Evolutionary conservation across 2,888 invertebrate species (phyloP), one percentile per base, ranked within the genome.

Genomic region (Lacanobia wlatinum): DNA sequence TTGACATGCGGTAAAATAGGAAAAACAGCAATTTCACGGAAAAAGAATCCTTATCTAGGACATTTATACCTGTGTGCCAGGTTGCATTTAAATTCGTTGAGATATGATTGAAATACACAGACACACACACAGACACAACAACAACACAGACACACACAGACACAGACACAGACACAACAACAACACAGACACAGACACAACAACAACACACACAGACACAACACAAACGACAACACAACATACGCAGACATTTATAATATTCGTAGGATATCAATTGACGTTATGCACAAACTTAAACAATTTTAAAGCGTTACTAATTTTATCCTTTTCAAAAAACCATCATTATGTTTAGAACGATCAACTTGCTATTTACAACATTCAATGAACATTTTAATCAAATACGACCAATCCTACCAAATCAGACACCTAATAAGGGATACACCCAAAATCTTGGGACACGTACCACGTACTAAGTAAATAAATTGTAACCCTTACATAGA

Each of bases 381-480:
- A 60, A 40, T 1, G 10, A 40, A 50, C 3, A 50, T 2, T 38
- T 55, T 8, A 55, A 52, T 14, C 7, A 23, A 60, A 3, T 28
- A n/a, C 12, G 6, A 43, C 12, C 58, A 78, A 69, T 58, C 58
- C 40, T 55, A 46, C 69, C 63, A 70, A 71, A 66, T 43, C 21
- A 16, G 23, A 64, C 64, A 70, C 4, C n/a, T 61, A 55, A 28
- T 52, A 64, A 65, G 63, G 55, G 23, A 60, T 21, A 50, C 21
- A 38, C 16, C 52, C 48, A 59, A 73, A 65, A 66, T 16, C 46
- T 55, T 21, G 16, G 8, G 43, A 76, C 75, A 76, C 79, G 76
- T 79, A 76, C 72, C 62, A 78, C 80, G 82, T 82, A 79, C 73
- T 73, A 75, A 69, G 68, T 72, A 73, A 77, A 80, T 55, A 77